phyloP scores from a whole-genome alignment of 2,888 invertebrate genomes.

The Sarcophaga carnaria region DNA sequence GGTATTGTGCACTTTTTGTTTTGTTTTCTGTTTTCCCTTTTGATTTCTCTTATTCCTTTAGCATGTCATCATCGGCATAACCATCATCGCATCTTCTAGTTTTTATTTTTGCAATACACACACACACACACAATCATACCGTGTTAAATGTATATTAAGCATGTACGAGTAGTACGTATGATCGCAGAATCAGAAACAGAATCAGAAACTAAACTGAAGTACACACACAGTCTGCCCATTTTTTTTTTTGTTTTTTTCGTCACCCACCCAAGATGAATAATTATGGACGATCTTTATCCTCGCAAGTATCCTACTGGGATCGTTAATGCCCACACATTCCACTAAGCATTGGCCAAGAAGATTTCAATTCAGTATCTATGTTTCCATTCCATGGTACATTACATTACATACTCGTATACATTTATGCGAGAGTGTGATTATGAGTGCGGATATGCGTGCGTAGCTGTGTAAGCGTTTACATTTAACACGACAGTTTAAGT shows the following conservation, averaged over 20 bases:
- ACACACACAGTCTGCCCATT: constrained; percentile 45
- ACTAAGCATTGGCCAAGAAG: constrained; percentile 58
- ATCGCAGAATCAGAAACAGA: too few relatives aligned
- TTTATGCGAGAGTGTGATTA: too few relatives aligned
- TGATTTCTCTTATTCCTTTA: constrained; percentile 11
- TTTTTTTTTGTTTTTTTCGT: background rate
- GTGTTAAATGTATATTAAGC: too few relatives aligned
- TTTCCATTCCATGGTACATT: background rate
- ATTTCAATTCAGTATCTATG: constrained; percentile 11
- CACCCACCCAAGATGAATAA: constrained; percentile 81
- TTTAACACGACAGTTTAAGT: constrained; percentile 16
- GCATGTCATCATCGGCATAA: constrained; percentile 31
- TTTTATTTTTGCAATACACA: constrained; percentile 32
- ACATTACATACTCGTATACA: too few relatives aligned
- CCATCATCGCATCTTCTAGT: constrained; percentile 42
- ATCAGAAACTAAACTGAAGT: constrained; percentile 3
- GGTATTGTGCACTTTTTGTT: constrained; percentile 63
- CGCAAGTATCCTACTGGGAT: constrained; percentile 79
- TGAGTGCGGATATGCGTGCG: background rate
- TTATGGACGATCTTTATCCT: constrained; percentile 81
- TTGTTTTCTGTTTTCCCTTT: background rate
- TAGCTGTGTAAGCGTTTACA: constrained; percentile 35
- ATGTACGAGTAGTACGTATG: too few relatives aligned
- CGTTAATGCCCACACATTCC: constrained; percentile 78
- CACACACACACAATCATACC: constrained; percentile 3